phyloP scores from a whole-genome alignment of 2,797 vertebrate species.

The Tarsius wallacei region DNA sequence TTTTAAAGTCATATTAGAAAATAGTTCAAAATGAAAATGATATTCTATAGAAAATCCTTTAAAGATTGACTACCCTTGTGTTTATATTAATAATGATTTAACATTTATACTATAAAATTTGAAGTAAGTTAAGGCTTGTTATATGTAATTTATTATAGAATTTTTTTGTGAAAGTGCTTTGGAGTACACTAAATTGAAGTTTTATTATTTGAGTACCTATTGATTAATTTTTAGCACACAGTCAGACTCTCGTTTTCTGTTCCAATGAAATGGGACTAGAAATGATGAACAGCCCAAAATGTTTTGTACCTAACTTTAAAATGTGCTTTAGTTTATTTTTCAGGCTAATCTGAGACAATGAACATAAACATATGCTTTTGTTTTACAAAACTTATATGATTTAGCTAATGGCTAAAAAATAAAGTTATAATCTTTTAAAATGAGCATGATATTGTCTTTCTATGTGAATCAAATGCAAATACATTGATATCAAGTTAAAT shows the following conservation, averaged over 20 bases:
- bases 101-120: slow-evolving; percentile 15
- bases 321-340: not conserved
- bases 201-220: slow-evolving; percentile 22
- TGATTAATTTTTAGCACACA: not conserved
- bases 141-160: not conserved
- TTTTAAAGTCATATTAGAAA: slow-evolving; percentile 57
- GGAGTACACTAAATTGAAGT: not conserved
- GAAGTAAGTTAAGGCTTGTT: not conserved
- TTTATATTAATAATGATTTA: slow-evolving; percentile 61
- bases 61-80: not conserved
- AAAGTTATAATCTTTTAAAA: slow-evolving; percentile 11
- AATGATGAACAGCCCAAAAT: not conserved
- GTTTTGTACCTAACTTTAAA: slow-evolving; percentile 32
- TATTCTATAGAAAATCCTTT: slow-evolving; percentile 47
- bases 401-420: not conserved
- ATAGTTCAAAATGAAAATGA: slow-evolving; percentile 45
- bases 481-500: slow-evolving; percentile 13
- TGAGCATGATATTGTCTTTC: not conserved
- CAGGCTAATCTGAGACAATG: not conserved
- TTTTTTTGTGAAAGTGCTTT: slow-evolving; percentile 18
- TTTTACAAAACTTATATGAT: not conserved
- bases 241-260: not conserved
- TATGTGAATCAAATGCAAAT: slow-evolving; percentile 13
- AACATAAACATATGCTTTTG: slow-evolving; percentile 57
- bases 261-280: not conserved